Percentiles rank a stretch among this genome's conserved stretches.
Conservation (phyloP, 2,888 invertebrate genomes). For the Pantelozetes paolii region DNA sequence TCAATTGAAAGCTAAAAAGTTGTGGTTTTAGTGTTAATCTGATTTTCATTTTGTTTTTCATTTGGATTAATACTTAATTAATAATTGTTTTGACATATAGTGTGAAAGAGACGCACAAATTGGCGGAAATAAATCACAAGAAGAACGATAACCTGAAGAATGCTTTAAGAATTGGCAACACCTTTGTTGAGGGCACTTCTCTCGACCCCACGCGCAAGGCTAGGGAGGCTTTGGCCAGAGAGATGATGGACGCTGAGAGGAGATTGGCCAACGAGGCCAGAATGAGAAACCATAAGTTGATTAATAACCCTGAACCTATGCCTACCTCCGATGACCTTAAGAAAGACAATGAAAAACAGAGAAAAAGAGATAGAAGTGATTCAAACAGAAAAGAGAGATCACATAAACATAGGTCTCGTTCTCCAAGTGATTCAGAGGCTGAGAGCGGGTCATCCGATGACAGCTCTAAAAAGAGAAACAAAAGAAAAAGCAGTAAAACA, state of each 20-base stretch:
- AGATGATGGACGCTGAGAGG: too few relatives aligned
- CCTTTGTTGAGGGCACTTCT: slow-evolving; percentile 88
- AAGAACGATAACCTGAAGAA: slow-evolving; percentile 88
- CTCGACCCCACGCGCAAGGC: slow-evolving; percentile 61
- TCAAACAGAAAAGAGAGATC: slow-evolving; percentile 42
- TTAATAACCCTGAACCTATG: too few relatives aligned
- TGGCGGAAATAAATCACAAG: slow-evolving; percentile 90
- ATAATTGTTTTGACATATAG: too few relatives aligned
- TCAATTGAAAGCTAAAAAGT: too few relatives aligned
- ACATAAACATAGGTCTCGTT: not conserved
- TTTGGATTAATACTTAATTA: too few relatives aligned
- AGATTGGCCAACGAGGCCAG: too few relatives aligned
- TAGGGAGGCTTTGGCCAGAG: slow-evolving; percentile 46
- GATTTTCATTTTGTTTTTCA: too few relatives aligned
- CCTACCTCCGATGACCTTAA: too few relatives aligned
- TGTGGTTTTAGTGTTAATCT: too few relatives aligned
- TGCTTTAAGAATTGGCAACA: slow-evolving; percentile 89
- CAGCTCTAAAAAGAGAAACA: not conserved
- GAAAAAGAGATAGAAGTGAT: slow-evolving; percentile 41
- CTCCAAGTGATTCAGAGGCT: not conserved
- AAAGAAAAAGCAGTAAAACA: not conserved
- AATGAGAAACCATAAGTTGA: too few relatives aligned
- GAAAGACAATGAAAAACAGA: slow-evolving; percentile 42
- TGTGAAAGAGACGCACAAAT: slow-evolving; percentile 90
- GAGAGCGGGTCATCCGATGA: not conserved